Percentiles rank a stretch among this genome's conserved stretches.
phyloP scores from a whole-genome alignment of 2,888 invertebrate genomes.

The Oscheius sp. region DNA sequence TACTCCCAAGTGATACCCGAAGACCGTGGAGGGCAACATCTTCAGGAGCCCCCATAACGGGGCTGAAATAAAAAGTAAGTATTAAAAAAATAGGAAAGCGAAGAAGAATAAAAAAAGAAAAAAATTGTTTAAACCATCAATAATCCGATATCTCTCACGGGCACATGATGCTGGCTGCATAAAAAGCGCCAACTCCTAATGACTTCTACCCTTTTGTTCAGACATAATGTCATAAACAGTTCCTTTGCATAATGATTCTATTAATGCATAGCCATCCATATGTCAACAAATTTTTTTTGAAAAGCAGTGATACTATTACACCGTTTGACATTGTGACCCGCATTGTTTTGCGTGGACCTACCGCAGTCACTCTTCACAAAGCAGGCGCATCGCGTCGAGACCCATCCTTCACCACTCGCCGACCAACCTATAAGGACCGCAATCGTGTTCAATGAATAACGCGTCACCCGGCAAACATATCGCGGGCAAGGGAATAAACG shows the following conservation, averaged over 20 bases:
- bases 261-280: too few relatives aligned
- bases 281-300: background rate
- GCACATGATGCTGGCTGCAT: background rate
- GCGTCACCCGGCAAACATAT: slow-evolving; percentile 2
- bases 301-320: background rate
- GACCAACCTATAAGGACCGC: slow-evolving; percentile 1
- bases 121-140: background rate
- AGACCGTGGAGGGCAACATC: slow-evolving; percentile 24
- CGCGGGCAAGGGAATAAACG: background rate
- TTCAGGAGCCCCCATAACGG: slow-evolving; percentile 27
- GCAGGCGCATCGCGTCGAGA: slow-evolving; percentile 7
- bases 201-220: too few relatives aligned
- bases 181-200: background rate
- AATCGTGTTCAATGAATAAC: slow-evolving; percentile 12
- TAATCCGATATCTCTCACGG: background rate
- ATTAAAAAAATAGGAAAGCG: background rate
- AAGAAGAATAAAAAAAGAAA: background rate
- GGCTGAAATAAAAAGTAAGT: background rate
- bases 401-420: slow-evolving; percentile 1
- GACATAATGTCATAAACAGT: too few relatives aligned
- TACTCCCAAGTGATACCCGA: slow-evolving; percentile 23
- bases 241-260: too few relatives aligned
- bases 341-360: slow-evolving; percentile 1
- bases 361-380: background rate
- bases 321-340: slow-evolving; percentile 4